A percentile compares a stretch with the other conserved stretches of the same genome.
phyloP scores from a whole-genome alignment of 37 sponge, comb jelly and placozoan genomes.

The Theonella swinhoei region DNA sequence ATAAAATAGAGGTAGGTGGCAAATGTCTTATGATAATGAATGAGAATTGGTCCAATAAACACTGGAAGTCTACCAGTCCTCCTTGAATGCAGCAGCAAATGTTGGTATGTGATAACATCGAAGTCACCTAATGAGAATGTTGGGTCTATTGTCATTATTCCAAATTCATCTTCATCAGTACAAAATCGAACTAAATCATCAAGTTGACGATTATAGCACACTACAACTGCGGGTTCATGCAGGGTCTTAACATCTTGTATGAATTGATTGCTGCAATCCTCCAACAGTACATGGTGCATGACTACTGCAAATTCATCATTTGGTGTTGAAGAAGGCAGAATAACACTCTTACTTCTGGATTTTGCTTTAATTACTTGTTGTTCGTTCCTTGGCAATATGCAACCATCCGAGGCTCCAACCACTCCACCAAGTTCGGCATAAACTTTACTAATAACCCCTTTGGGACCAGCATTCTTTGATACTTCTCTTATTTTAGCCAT shows the following conservation, averaged over 20 bases:
- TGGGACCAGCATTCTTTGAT: conserved; percentile 1
- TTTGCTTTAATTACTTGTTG: conserved; percentile 14
- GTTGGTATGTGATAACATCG: conserved; percentile 1
- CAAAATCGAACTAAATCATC: conserved; percentile 26
- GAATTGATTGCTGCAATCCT: conserved; percentile 1
- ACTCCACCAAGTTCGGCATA: conserved; percentile 19
- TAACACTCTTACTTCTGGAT: neutral
- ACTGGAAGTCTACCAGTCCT: conserved; percentile 3
- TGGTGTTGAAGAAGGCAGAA: neutral
- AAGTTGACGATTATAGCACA: conserved; percentile 2
- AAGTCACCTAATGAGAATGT: conserved; percentile 22
- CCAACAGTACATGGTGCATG: conserved; percentile 17
- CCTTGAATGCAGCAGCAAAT: conserved; percentile 14
- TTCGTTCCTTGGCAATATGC: conserved; percentile 23
- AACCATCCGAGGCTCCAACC: conserved; percentile 5
- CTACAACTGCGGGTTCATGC: neutral
- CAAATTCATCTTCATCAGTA: neutral
- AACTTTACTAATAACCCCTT: neutral
- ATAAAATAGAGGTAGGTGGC: conserved; percentile 10
- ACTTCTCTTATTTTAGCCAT: conserved; percentile 10
- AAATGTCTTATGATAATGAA: conserved; percentile 15
- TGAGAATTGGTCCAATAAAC: conserved; percentile 11
- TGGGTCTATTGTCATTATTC: conserved; percentile 25
- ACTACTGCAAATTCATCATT: conserved; percentile 13
- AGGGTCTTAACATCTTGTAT: neutral